Percentiles rank a stretch among this genome's conserved stretches.
These are phyloP conservation scores for Prosopocoilus inquinatus DNA, from an alignment of 2,888 invertebrate species.

Conservation along the genomic window DNA sequence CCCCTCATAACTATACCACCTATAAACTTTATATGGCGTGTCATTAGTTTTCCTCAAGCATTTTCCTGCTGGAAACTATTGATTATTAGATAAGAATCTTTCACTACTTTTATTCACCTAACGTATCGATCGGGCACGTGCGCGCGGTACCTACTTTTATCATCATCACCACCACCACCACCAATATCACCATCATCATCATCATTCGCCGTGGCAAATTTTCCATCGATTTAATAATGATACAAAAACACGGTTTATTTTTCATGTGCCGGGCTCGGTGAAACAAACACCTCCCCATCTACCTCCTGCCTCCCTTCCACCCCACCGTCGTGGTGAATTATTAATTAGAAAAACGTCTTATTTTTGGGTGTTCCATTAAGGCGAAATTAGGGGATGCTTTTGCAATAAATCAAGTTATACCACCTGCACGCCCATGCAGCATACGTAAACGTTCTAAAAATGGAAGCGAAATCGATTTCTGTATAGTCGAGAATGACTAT, in stretches of 20 bases:
- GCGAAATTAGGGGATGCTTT: too few species aligned
- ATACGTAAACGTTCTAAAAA: too few species aligned
- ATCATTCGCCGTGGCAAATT: not conserved
- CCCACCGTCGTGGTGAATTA: not conserved
- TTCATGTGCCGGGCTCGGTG: not conserved
- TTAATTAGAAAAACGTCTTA: not conserved
- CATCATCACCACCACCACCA: not conserved
- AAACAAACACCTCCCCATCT: not conserved
- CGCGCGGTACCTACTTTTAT: not conserved
- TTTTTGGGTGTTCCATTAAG: too few species aligned
- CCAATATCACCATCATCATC: not conserved
- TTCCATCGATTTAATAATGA: constrained; percentile 3
- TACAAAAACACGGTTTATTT: not conserved
- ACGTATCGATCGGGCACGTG: not conserved
- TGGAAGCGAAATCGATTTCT: too few species aligned
- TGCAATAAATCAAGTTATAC: too few species aligned
- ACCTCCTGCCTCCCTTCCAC: too few species aligned
- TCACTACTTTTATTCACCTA: not conserved
- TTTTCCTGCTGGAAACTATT: constrained; percentile 13
- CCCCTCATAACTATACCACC: not conserved
- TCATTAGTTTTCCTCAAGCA: not conserved
- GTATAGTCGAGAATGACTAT: too few species aligned
- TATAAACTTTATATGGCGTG: too few species aligned
- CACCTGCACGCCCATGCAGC: too few species aligned
- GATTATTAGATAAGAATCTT: constrained; percentile 18